Evolutionary conservation across 2,888 invertebrate genomes (phyloP).

Genomic region (Eristalinus aeneus): DNA sequence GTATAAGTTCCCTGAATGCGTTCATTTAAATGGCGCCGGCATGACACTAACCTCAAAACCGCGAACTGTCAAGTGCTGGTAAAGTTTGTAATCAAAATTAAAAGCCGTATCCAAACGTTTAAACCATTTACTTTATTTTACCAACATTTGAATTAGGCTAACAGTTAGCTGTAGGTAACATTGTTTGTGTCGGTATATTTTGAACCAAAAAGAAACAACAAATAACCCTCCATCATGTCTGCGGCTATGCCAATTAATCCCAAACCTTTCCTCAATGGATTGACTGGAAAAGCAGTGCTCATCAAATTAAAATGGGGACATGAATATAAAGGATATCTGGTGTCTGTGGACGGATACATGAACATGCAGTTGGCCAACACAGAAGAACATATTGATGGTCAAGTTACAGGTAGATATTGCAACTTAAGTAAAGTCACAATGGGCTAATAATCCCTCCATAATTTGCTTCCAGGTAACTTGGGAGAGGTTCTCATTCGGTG

Average conservation of each 20-base stretch:
- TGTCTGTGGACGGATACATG: slow-evolving; percentile 99
- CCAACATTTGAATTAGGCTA: not conserved
- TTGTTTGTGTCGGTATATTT: not conserved
- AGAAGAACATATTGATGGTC: slow-evolving; percentile 97
- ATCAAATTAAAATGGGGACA: slow-evolving; percentile 99
- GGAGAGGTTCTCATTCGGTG: slow-evolving; percentile 98
- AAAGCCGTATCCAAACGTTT: slow-evolving; percentile 38
- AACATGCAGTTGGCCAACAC: slow-evolving; percentile 98
- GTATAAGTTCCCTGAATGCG: not conserved
- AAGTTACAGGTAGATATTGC: slow-evolving; percentile 86
- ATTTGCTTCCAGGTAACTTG: slow-evolving; percentile 85
- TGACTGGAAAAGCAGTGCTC: slow-evolving; percentile 98
- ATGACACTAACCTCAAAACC: slow-evolving; percentile 50
- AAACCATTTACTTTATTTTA: not conserved
- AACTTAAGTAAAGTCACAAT: not conserved
- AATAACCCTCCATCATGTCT: slow-evolving; percentile 79
- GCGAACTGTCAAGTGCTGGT: slow-evolving; percentile 11
- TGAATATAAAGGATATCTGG: slow-evolving; percentile 98
- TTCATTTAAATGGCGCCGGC: slow-evolving; percentile 14
- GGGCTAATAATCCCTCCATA: not conserved
- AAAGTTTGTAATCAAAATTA: slow-evolving; percentile 38
- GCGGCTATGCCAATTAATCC: slow-evolving; percentile 98
- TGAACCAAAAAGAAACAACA: slow-evolving; percentile 27
- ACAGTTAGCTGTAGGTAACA: not conserved
- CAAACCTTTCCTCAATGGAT: slow-evolving; percentile 98